Evolutionary conservation across 2,113 vertebrate genomes (phyloP).

Genomic region (Hemicordylus capensis): DNA sequence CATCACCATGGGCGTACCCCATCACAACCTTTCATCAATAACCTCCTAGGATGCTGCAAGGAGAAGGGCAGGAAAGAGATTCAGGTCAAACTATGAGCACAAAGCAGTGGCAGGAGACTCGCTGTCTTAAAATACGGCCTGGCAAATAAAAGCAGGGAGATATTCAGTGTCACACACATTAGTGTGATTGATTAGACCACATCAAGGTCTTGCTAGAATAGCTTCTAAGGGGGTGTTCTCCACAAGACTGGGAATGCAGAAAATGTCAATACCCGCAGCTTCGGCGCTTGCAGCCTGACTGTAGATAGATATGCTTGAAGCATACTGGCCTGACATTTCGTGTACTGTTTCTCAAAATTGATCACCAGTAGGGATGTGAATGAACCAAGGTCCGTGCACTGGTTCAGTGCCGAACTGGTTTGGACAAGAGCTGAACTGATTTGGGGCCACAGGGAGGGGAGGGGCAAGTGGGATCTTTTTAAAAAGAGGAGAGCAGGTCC

Average conservation of each 20-base stretch:
- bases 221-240: background rate
- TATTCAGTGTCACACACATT: background rate
- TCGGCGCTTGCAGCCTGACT: background rate
- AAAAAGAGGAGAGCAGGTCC: too few species aligned
- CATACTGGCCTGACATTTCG: background rate
- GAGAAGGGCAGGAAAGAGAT: background rate
- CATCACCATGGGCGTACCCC: background rate
- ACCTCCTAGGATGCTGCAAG: background rate
- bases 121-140: background rate
- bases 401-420: too few species aligned
- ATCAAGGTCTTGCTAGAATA: background rate
- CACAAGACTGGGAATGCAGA: background rate
- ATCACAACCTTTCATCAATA: background rate
- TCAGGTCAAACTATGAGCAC: background rate
- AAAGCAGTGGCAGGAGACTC: background rate
- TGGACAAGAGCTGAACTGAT: too few species aligned
- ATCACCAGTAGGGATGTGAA: background rate
- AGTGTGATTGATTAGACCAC: slow-evolving; percentile 12
- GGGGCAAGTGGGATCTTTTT: too few species aligned
- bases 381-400: too few species aligned
- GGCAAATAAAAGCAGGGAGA: background rate
- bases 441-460: too few species aligned
- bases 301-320: background rate
- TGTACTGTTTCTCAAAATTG: background rate
- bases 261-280: background rate